Base-by-base conservation (phyloP, 2,888 invertebrate species). In the Zele albiditarsus region DNA sequence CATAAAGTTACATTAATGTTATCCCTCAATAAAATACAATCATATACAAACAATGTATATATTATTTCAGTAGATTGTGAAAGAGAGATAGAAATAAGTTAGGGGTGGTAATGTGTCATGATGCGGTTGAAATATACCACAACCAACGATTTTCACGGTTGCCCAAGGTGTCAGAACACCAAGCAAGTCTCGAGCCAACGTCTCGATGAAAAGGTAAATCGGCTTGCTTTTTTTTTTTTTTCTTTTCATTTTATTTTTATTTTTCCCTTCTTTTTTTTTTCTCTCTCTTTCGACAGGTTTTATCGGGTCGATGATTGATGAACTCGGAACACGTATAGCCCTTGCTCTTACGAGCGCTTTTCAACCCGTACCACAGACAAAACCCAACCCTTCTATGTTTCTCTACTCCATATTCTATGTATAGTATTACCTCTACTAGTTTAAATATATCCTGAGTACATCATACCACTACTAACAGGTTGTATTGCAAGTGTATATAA, bases 271-370 rank as follows among this genome's bases (percentile, higher is more conserved):
- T 66, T 73, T 53, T 33, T 66, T n/a, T 25, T 67, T 53, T 72
- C 57, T 66, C 42, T 53, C 46, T 67, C 65, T 42, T 65, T 33
- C 75, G 80, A 81, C 78, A 78, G 79, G 81, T 80, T 84, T 85
- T 84, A 86, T 85, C 85, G 83, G 38, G 38, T 31, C 79, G 80
- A 82, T 86, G 87, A 87, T 87, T 84, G 85, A 87, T 86, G 86
- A 84, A 84, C 81, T 82, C 76, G 73, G 75, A 70, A 69, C 71
- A 72, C 57, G 68, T 73, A 76, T 69, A 73, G 69, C 57, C 57
- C 62, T 28, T 10, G 6, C 62, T n/a, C n/a, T n/a, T n/a, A 62
- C 31, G n/a, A 14, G 12, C 67, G 49, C 25, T 27, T 67, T 42
- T 67, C 49, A 49, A 46, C 53, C 6, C 20, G 6, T 0, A 53